Evolutionary conservation across 2,888 invertebrate species (phyloP), one percentile per base, ranked within the genome.

Genomic region (Oligia fasciuncula): DNA sequence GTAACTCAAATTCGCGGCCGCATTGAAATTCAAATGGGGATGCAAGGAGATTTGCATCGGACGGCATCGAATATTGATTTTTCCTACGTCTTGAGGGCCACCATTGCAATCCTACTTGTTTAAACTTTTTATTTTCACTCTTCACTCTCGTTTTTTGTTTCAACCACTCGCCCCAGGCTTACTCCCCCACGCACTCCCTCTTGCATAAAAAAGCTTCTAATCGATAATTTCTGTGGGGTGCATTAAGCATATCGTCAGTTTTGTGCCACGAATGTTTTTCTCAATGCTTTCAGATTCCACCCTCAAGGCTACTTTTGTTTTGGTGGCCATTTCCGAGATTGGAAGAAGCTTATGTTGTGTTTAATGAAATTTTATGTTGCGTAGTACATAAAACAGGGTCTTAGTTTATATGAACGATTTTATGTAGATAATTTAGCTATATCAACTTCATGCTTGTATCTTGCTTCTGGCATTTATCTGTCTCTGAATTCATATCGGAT

Each of bases 211-310:
- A 97, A 97, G 97, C 96, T 96, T 95, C 96, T 97, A 97, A 97
- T 97, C 97, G 97, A 97, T 97, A 97, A 97, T 97, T 97, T 97
- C 95, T 97, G 96, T 97, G 97, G 97, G 96, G 97, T 96, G 97
- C 97, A 97, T 97, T 97, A 97, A 96, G 96, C 96, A 97, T 97
- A 97, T 96, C 96, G 96, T 92, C 92, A 94, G 94, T 94, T 93
- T 93, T 93, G 93, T 91, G 91, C 93, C 86, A 90, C 95, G 93
- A 95, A 93, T 95, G 96, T 96, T 96, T 95, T 96, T 96, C 96
- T 96, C 95, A 94, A 93, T 94, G 94, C 95, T 95, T 95, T 94
- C 94, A 95, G 96, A 95, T 94, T 95, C 94, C 93, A 94, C 95
- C 96, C 96, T 92, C 92, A 93, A 93, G 96, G 95, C 95, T 95